Evolutionary conservation across 2,888 invertebrate species (phyloP), one percentile per base, ranked within the genome.

Genomic region (Slavum lentiscoides): DNA sequence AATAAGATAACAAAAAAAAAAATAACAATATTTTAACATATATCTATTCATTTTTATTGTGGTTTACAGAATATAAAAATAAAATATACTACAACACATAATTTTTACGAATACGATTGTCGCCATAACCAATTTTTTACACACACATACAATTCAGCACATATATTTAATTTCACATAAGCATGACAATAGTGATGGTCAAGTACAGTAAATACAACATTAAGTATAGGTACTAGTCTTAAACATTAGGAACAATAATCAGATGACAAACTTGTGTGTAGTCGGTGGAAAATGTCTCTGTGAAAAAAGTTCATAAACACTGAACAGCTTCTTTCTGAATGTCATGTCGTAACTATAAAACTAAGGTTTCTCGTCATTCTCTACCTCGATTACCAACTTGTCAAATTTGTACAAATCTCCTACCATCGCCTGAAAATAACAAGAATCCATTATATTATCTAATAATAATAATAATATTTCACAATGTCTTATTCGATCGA

Each of bases 371-470:
- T 39, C 19, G 23, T 43, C 15, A 8, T 43, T 39, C 0, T 75
- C 39, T 4, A 75, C 19, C 66, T 94, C 94, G 83, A 94, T 93
- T 0, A 94, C 90, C 73, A 94, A 87, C 84, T 92, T 93, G 2
- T 92, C 92, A 0, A 91, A 88, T 83, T 87, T 87, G 85, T 92
- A 94, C 84, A 94, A 87, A 72, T 91, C 88, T 39, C 92, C 92
- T 75, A 94, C 89, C 13, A 89, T 85, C 11, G 89, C 91, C 92
- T 93, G 88, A 67, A 89, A 89, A 62, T 59, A 49, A 68, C 13
- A 15, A 15, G 49, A 11, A 49, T 49, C 13, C 49, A 49, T 30
- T 9, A 43, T 13, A 53, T 5, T 23, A 68, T 9, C 15, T 67
- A 67, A 21, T 1, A 43, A 68, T 21, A 59, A n/a, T 19, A 5